A percentile compares a stretch with the other conserved stretches of the same genome.
Conservation (phyloP, 2,797 vertebrate species). For the Acanthornis magna region DNA sequence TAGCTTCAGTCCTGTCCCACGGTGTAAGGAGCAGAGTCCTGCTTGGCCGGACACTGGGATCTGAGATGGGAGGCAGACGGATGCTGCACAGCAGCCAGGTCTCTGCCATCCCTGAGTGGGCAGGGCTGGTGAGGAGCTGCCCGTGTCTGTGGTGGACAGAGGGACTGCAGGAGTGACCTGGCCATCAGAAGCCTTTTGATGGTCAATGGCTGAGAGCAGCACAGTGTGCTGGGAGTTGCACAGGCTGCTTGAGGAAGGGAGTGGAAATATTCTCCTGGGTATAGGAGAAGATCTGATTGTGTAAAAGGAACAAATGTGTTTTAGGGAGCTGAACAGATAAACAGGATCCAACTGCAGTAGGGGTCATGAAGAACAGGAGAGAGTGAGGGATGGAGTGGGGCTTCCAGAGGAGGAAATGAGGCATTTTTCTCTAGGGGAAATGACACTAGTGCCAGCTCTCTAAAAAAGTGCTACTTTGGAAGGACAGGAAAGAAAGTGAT, state of each 20-base stretch:
- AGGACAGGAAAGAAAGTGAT: not conserved
- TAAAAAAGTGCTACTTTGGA: not conserved
- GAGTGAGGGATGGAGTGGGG: not conserved
- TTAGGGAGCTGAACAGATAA: not conserved
- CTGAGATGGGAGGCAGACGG: not conserved
- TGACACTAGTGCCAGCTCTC: not conserved
- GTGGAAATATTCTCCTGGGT: not conserved
- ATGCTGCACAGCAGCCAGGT: not conserved
- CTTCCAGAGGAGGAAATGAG: not conserved
- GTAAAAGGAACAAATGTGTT: not conserved
- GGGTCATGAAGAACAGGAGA: not conserved
- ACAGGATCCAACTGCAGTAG: not conserved
- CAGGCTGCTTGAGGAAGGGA: not conserved
- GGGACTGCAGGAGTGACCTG: not conserved
- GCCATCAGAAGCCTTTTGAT: not conserved
- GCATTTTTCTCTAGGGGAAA: not conserved
- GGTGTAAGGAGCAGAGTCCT: not conserved
- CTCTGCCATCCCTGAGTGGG: not conserved
- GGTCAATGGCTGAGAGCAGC: not conserved
- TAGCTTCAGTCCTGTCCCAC: not conserved
- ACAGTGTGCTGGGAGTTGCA: not conserved
- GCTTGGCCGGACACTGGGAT: rapidly evolving
- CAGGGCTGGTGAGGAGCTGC: not conserved
- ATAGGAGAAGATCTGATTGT: not conserved
- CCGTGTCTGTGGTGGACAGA: not conserved